Base-by-base conservation (phyloP, 2,797 vertebrate genomes). In the Hydrolagus colliei region DNA sequence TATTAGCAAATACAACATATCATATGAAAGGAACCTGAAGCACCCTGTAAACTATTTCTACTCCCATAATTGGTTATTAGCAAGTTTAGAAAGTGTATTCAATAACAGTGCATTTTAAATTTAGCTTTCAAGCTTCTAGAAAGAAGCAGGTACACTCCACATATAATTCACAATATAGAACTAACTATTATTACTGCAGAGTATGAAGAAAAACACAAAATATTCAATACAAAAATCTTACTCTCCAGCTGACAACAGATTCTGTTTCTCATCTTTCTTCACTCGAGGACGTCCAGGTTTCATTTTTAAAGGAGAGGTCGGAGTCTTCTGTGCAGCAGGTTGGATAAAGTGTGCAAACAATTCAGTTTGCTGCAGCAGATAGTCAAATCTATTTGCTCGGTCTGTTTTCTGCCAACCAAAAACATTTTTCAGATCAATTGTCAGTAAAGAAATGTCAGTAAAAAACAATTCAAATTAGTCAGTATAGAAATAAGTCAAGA, bases 341-440 rank as follows among this genome's bases (percentile, higher is more conserved):
- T 99, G 98, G 90, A 99, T 98, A 91, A 99, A 99, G 91, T 99
- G 98, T 89, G 98, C 98, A 92, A 99, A 99, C 89, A 99, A 88
- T 90, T 99, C 98, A 13, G 98, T 99, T 92, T 99, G 98, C 93
- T 98, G 98, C 92, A 99, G 91, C 88, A 99, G 93, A 93, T 99
- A 99, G 86, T 99, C 98, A 93, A 99, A 99, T 93, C 98, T 94
- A 93, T 99, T 99, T 91, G 97, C 96, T 87, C 97, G 95, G 88
- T 99, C 98, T 78, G 97, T 97, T 96, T 96, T 94, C 98, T 99
- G 89, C 22, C 89, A 78, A 90, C 75, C 87, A 85, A 85, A 75
- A 88, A 68, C 16, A 86, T 11, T 52, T 52, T 52, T 52, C 41
- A 52, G 41, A 52, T 52, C 41, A 3, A 52, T 6, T 52, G 41